Conservation (phyloP, 2,888 invertebrate genomes). For the Argyresthia goedartella region DNA sequence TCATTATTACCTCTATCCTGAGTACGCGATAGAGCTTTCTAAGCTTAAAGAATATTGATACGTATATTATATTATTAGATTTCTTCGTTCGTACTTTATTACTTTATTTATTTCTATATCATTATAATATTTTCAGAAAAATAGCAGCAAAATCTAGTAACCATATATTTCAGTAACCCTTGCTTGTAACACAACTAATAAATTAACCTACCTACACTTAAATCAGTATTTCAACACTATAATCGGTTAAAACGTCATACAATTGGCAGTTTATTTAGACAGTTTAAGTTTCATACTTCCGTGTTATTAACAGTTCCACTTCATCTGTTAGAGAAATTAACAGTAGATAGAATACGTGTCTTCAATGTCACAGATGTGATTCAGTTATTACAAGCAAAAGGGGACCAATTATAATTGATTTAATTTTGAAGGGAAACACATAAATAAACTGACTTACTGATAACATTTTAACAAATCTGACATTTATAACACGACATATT, state of each 20-base stretch:
- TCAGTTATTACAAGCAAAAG: slow-evolving; percentile 66
- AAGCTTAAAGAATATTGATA: not conserved
- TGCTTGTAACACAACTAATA: slow-evolving; percentile 70
- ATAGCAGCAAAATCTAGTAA: slow-evolving; percentile 6
- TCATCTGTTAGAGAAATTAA: slow-evolving; percentile 35
- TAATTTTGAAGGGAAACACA: slow-evolving; percentile 18
- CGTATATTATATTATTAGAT: not conserved
- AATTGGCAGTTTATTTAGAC: too few relatives aligned
- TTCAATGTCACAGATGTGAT: slow-evolving; percentile 23
- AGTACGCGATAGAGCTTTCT: not conserved
- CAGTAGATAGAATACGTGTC: slow-evolving; percentile 10
- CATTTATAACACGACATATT: slow-evolving; percentile 22
- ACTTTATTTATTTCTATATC: too few relatives aligned
- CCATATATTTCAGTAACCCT: slow-evolving; percentile 59
- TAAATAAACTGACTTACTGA: slow-evolving; percentile 28
- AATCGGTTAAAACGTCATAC: not conserved
- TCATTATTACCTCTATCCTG: slow-evolving; percentile 1
- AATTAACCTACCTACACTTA: not conserved
- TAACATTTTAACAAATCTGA: slow-evolving; percentile 54
- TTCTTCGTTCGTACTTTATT: too few relatives aligned
- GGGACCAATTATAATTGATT: slow-evolving; percentile 49
- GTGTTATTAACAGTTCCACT: slow-evolving; percentile 38
- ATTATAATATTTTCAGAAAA: too few relatives aligned
- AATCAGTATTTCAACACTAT: not conserved
- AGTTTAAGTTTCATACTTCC: not conserved